Base-by-base conservation (phyloP, 2,888 invertebrate genomes). In the Bhutanitis thaidina region DNA sequence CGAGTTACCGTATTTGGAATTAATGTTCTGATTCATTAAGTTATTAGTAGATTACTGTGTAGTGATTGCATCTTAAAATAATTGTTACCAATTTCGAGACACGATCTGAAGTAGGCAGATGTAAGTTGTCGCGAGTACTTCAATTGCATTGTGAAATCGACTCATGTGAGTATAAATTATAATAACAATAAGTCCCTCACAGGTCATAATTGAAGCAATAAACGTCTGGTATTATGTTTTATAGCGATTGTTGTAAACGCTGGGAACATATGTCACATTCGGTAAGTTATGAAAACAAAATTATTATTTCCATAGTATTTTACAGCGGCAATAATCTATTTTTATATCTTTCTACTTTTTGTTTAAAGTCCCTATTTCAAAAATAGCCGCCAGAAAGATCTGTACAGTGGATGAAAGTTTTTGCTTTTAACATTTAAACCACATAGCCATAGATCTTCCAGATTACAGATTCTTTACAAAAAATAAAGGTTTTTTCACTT, bases 1-100 rank as follows among this genome's bases (percentile, higher is more conserved):
- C 71, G 71, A 71, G 71, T 71, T 65, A 55, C 60, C 59, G 60
- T 61, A 57, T 58, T 62, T 54, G 58, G 59, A 58, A 59, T 65
- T 71, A 73, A 73, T 69, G 71, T 75, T 73, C 71, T 77, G 74
- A 76, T 77, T 78, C 77, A 80, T 80, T 77, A 76, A 68, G 67
- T 69, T 73, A 77, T 75, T 67, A 67, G 67, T 60, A 67, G 67
- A 69, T 71, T 65, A 54, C 55, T 36, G 62, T 63, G 62, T 57
- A 67, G 68, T 67, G 71, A 67, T 69, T 65, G 49, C 29, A 39
- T 52, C 41, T 41, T 43, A 35, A 46, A 47, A 47, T 46, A 46
- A 47, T 47, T 43, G 37, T 68, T 59, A 65, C 59, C 61, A 62
- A 66, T 34, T 34, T 34, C 59, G 52, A 58, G 55, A 50, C 50